Conservation (phyloP, 2,888 invertebrate species). For the Prenolepis imparis region DNA sequence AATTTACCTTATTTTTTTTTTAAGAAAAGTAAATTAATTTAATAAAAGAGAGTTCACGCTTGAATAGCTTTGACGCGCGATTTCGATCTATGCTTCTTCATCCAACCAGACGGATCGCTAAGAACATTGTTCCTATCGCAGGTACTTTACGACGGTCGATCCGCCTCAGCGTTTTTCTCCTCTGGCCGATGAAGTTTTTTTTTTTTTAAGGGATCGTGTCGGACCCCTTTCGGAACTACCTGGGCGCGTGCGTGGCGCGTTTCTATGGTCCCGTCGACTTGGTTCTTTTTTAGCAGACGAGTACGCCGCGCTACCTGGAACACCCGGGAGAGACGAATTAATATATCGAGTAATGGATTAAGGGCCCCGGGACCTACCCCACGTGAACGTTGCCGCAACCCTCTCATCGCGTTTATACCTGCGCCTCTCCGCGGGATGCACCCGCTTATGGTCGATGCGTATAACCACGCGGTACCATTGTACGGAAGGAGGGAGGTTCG, state of each 20-base stretch:
- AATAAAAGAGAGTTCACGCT: constrained; percentile 8
- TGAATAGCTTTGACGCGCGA: not conserved
- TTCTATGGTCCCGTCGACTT: constrained; percentile 61
- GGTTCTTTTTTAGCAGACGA: constrained; percentile 48
- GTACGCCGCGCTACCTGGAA: constrained; percentile 74
- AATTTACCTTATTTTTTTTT: not conserved
- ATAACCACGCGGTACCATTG: constrained; percentile 55
- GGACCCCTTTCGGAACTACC: constrained; percentile 80
- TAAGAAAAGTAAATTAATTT: constrained; percentile 2
- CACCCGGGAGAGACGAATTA: constrained; percentile 77
- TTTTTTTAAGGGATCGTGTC: constrained; percentile 73
- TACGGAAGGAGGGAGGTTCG: constrained; percentile 56
- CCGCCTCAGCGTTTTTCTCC: constrained; percentile 47
- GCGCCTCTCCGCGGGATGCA: constrained; percentile 67
- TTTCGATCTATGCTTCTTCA: constrained; percentile 27
- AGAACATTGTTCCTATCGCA: constrained; percentile 57
- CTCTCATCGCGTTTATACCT: constrained; percentile 73
- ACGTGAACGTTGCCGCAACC: constrained; percentile 67
- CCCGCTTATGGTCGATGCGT: constrained; percentile 62
- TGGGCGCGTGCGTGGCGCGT: constrained; percentile 83
- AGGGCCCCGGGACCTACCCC: constrained; percentile 69
- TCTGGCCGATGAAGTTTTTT: constrained; percentile 61
- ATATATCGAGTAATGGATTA: constrained; percentile 82
- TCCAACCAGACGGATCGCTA: not conserved
- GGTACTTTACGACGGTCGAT: constrained; percentile 69